Conservation (phyloP, 2,113 vertebrate genomes). For the Apodemus speciosus region DNA sequence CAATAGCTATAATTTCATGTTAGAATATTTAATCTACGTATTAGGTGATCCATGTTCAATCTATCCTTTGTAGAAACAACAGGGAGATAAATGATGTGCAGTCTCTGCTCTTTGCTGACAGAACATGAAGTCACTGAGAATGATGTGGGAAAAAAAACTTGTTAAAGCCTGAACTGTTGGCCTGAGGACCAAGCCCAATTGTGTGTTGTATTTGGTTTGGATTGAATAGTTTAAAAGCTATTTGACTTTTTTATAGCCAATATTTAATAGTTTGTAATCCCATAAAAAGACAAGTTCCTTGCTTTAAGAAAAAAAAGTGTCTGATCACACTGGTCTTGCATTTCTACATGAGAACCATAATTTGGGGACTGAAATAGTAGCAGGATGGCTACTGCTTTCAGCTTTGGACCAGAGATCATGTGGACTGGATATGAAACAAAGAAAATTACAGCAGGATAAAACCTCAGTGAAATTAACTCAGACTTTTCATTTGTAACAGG, state of each 20-base stretch:
- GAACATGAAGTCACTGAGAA: conserved; percentile 40
- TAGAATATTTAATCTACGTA: not conserved
- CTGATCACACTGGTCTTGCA: not conserved
- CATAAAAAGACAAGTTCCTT: conserved; percentile 6
- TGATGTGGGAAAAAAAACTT: not conserved
- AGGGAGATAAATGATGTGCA: not conserved
- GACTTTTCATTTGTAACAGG: conserved; percentile 8
- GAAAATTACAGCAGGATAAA: not conserved
- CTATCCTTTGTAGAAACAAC: not conserved
- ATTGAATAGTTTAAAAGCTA: conserved; percentile 37
- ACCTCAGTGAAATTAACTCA: not conserved
- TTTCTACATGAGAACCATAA: not conserved
- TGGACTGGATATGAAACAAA: not conserved
- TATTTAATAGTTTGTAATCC: not conserved
- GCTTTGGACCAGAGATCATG: not conserved
- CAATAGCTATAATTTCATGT: not conserved
- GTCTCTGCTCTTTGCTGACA: not conserved
- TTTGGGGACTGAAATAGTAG: not conserved
- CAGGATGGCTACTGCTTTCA: not conserved
- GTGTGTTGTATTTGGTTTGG: conserved; percentile 46
- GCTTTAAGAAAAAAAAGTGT: not conserved
- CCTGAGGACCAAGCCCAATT: not conserved
- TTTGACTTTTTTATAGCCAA: conserved; percentile 48
- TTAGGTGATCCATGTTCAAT: not conserved
- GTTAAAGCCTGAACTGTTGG: conserved; percentile 39